Evolutionary conservation across 2,888 invertebrate species (phyloP), one percentile per base, ranked within the genome.

Genomic region (Galerucella calmariensis): DNA sequence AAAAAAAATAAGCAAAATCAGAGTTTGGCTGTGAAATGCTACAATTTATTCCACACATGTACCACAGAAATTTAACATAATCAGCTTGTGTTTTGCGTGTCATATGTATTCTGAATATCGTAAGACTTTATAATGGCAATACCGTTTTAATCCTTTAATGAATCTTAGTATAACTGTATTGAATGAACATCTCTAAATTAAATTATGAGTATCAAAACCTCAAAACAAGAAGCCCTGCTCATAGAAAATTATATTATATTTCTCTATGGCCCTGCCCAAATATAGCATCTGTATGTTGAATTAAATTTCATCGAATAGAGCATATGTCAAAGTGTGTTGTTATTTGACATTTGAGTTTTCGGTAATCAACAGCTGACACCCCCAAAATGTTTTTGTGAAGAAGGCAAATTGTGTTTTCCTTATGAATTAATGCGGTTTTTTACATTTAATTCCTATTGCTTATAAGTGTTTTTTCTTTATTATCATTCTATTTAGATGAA

Each of bases 321-420:
- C 56, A 16, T 20, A 10, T 56, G 56, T 56, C 56, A 56, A 35
- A 16, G 12, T 24, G 58, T 27, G 27, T 56, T 20, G 35, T 58
- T 58, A n/a, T 63, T 70, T 70, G 63, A 63, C 63, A n/a, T 53
- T 71, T 51, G 51, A 44, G 10, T 65, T 71, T 71, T 65, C 67
- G 70, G 74, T 74, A 67, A 67, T 74, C 74, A 75, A 76, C 79
- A 79, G 77, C 77, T 79, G 79, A 79, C 79, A 79, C 79, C 79
- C 79, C 79, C 77, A 79, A 76, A 76, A 79, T 74, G 72, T 67
- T 67, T 51, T 61, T 67, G 53, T 74, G 51, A 70, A 58, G 10
- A 24, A 41, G 53, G 59, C 69, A 63, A 73, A 16, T 73, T 69
- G 73, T 73, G 69, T 73, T 69, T 73, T 65, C 69, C 58, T 59